Base-by-base conservation (phyloP, 2,113 vertebrate species). In the Mesitornis unicolor region DNA sequence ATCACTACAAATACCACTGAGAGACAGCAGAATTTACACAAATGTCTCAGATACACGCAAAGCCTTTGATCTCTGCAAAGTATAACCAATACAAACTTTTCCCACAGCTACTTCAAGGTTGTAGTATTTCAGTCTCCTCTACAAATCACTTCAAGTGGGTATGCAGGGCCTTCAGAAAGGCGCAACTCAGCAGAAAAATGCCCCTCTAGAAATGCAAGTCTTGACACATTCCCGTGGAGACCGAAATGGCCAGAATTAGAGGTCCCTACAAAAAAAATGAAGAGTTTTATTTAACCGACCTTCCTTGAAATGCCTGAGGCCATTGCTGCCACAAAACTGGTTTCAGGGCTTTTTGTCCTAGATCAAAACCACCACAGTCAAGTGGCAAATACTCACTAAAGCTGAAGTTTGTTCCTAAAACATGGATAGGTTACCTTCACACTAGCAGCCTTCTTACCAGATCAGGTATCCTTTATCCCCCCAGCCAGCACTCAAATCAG, bases 11-110 rank as follows among this genome's bases (percentile, higher is more conserved):
- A 57, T 16, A 57, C 7, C 45, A 50, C 45, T 4, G 29, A 26
- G 21, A 4, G 42, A 80, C 0, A 0, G 40, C 33, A 90, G 56
- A 90, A 92, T 13, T 75, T 53, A 60, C 19, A 74, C 0, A 0
- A 16, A 43, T 33, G 7, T 40, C 63, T 69, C 29, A 29, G 43
- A 68, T 26, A 68, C 0, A 3, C 8, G 24, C n/a, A 67, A 74
- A 80, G 35, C 8, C 45, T 77, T 65, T 43, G 18, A 83, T 20
- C 7, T 40, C 63, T 24, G 19, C 48, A 57, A 82, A 53, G 12
- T 28, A 13, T 8, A 65, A 74, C 3, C 21, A 13, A 70, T 2
- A 59, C 10, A 90, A 83, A 68, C n/a, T 82, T 79, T 33, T 54
- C 31, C 70, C 24, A 68, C 50, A 60, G 48, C 60, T 84, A 12